Conservation (phyloP, 2,113 vertebrate genomes). For the Lasiurus borealis region DNA sequence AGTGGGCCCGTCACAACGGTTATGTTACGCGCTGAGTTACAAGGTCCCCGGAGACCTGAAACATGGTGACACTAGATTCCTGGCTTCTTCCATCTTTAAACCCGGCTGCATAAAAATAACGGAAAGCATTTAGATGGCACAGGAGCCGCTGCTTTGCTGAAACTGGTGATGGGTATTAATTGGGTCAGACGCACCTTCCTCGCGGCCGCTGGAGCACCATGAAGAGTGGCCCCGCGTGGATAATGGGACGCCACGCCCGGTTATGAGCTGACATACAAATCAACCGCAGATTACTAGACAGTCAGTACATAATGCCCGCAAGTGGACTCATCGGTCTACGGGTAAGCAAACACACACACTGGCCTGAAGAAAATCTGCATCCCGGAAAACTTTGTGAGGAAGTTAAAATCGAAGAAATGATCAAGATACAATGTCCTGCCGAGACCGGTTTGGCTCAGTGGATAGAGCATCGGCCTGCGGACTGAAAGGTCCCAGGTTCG, state of each 20-base stretch:
- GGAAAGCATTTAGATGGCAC: background rate
- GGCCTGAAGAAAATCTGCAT: background rate
- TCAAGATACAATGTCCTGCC: background rate
- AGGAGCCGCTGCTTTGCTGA: background rate
- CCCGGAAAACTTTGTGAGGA: background rate
- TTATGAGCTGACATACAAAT: background rate
- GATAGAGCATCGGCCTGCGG: too few species aligned
- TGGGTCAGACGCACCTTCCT: background rate
- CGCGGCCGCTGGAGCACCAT: background rate
- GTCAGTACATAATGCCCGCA: background rate
- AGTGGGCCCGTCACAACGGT: background rate
- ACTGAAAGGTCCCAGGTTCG: too few species aligned
- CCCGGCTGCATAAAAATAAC: background rate
- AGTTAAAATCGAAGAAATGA: slow-evolving; percentile 1
- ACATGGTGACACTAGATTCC: background rate
- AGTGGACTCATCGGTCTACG: background rate
- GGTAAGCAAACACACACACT: background rate
- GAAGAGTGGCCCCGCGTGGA: background rate
- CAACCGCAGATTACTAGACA: background rate
- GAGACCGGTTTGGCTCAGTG: too few species aligned
- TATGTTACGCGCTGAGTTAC: background rate
- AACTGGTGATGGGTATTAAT: background rate
- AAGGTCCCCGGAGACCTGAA: background rate
- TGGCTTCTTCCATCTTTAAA: slow-evolving; percentile 16
- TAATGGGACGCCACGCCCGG: background rate